Conservation (phyloP, 2,888 invertebrate species). For the Himalopsyche japonica region DNA sequence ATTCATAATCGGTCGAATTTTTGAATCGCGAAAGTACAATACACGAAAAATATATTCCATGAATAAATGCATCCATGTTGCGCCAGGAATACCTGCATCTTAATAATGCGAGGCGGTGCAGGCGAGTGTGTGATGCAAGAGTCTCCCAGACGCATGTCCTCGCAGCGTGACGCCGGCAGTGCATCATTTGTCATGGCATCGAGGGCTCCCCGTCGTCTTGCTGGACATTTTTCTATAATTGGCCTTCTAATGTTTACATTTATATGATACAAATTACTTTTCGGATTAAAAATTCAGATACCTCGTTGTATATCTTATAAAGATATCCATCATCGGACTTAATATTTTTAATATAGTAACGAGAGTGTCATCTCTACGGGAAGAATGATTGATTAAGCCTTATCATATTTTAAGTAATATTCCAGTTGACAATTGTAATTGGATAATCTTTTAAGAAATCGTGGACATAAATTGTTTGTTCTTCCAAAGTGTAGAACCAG, state of each 20-base stretch:
- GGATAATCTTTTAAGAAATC: too few species aligned
- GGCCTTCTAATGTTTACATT: constrained; percentile 32
- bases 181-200: constrained; percentile 22
- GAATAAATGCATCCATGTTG: not conserved
- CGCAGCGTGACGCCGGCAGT: constrained; percentile 20
- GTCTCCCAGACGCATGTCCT: not conserved
- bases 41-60: not conserved
- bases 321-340: too few species aligned
- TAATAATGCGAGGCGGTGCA: not conserved
- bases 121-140: not conserved
- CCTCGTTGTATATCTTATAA: not conserved
- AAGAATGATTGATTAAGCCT: too few species aligned
- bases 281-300: not conserved
- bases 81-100: not conserved
- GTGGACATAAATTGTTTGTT: too few species aligned
- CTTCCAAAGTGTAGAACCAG: too few species aligned
- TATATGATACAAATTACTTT: constrained; percentile 15
- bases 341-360: too few species aligned
- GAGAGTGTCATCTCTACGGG: too few species aligned
- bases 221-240: constrained; percentile 35
- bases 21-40: too few species aligned
- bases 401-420: too few species aligned
- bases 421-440: too few species aligned
- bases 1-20: too few species aligned
- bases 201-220: constrained; percentile 13